Base-by-base conservation (phyloP, 2,888 invertebrate species). In the Apoda limacodes region DNA sequence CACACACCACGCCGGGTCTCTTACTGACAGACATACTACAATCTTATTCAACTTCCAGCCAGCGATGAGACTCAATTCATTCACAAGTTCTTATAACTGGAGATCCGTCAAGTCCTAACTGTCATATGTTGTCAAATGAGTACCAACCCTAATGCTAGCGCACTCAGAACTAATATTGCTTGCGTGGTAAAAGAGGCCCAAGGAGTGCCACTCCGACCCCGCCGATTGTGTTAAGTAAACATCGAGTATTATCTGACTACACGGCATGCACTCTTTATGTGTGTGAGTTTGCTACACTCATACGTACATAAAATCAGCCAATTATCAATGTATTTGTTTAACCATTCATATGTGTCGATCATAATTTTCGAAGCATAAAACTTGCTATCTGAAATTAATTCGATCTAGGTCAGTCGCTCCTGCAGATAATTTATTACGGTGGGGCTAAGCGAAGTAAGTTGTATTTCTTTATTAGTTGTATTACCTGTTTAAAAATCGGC, bases 221-320 rank as follows among this genome's bases (percentile, higher is more conserved):
- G 65, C 52, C 70, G 68, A 64, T 70, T 64, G 71, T 66, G 76
- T 76, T 78, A 78, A 75, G 74, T 78, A 76, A 80, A 80, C 76
- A 80, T 65, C 50, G 68, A 72, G 72, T 72, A 78, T 75, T 78
- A 80, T 80, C 78, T 75, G 74, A 72, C 70, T 74, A 75, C 78
- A n/a, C 74, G 69, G 64, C 74, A 72, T 71, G 65, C 70, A 67
- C 56, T 52, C 57, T 51, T 48, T 54, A 50, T 50, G 51, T 44
- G 40, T 58, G 56, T 59, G 49, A 54, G 57, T 42, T 60, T 60
- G 52, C n/a, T 6, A 7, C 7, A 17, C 17, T 7, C 56, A 48
- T 58, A 52, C 55, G 56, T 55, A 62, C 51, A 65, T 52, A 39
- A 59, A 59, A 70, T 67, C 64, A 69, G 7, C 17, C 7, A 17